Evolutionary conservation across 2,113 vertebrate genomes (phyloP).

Genomic region (Trichechus manatus): DNA sequence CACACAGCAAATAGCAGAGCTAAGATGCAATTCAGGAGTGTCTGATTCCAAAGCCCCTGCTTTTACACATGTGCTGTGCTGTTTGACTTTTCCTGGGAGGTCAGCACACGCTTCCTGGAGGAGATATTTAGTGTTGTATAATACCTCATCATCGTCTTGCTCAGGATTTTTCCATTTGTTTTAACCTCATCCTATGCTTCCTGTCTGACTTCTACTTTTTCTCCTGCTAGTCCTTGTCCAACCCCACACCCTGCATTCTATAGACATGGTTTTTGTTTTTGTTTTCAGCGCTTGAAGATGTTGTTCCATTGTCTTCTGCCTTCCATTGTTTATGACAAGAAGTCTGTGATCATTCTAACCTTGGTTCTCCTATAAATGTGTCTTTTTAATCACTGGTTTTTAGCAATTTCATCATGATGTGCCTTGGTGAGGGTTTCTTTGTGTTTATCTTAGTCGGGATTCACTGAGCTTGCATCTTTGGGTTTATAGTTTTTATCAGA

Average conservation of each 20-base stretch:
- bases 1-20: not conserved
- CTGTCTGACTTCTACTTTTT: not conserved
- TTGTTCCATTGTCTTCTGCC: not conserved
- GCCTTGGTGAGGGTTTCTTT: not conserved
- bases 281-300: not conserved
- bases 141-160: not conserved
- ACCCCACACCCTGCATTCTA: not conserved
- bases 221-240: not conserved
- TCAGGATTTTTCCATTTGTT: not conserved
- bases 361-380: not conserved
- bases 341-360: not conserved
- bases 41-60: not conserved
- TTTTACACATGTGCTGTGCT: not conserved
- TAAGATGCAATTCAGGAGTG: not conserved
- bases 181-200: not conserved
- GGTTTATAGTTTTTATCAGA: not conserved
- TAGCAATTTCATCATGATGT: not conserved
- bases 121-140: not conserved
- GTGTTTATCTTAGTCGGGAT: not conserved
- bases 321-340: not conserved
- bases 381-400: slow-evolving; percentile 28
- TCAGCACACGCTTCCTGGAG: not conserved
- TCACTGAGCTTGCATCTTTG: slow-evolving; percentile 16
- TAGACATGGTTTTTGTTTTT: not conserved
- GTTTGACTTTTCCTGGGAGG: not conserved